Evolutionary conservation across 2,113 vertebrate genomes (phyloP), one percentile per base, ranked within the genome.

Genomic region (Nothocercus julius): DNA sequence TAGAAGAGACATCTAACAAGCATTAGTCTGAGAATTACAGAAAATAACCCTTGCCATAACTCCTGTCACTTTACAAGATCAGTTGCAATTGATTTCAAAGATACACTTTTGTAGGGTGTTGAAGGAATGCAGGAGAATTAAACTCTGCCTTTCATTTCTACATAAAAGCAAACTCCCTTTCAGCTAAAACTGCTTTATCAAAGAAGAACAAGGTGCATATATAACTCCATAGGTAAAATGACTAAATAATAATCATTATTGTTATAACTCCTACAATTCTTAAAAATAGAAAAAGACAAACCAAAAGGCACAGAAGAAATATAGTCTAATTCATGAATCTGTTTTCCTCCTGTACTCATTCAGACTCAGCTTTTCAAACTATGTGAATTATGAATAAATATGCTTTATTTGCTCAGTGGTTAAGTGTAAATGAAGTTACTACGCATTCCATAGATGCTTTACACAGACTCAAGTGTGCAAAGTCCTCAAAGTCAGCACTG

Each of bases 401-500:
- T 4, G 3, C 4, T 45, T 62, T 80, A 79, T 77, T 87, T 80
- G 53, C 20, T 69, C 17, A 44, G 49, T 58, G 32, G 72, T 76
- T 44, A 64, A 66, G 11, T 49, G 32, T 53, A 92, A 91, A 82
- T 49, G 77, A 56, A 79, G 25, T 47, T 73, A 62, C 14, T 53
- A 2, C 7, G 5, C 40, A 15, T 22, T 85, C 16, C 76, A 30
- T 22, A 56, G 45, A 70, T 18, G 22, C 59, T 66, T 69, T 81
- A 64, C 4, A 8, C 25, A 68, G 24, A 72, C n/a, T 61, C 5
- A 72, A 24, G 44, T 0, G 0, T 14, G 34, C 32, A 61, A 89
- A 49, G 14, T 82, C 27, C 24, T 85, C 58, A 68, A 0, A n/a
- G 2, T 45, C 4, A 11, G 12, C 19, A 32, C 20, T 21, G 44